Conservation (phyloP, 2,888 invertebrate species). For the Anoncus sp. region DNA sequence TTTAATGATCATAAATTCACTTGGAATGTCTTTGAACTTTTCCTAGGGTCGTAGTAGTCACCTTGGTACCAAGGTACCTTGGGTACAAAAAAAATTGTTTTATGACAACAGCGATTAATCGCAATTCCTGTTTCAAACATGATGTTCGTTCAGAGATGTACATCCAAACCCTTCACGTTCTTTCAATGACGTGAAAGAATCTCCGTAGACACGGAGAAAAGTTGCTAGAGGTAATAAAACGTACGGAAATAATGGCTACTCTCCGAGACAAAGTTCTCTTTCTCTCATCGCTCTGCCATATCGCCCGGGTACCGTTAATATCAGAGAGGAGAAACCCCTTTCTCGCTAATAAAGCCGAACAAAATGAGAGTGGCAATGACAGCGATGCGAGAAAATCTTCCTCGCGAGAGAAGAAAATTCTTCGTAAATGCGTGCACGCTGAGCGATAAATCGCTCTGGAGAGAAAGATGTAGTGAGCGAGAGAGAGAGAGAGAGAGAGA, state of each 20-base stretch:
- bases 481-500: constrained; percentile 19
- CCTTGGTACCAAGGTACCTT: too few species aligned
- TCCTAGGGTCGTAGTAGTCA: too few species aligned
- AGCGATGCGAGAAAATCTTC: constrained; percentile 46
- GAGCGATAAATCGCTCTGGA: constrained; percentile 69
- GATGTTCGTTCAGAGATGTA: background rate
- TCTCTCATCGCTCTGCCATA: constrained; percentile 31
- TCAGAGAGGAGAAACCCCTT: constrained; percentile 34
- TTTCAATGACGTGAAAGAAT: constrained; percentile 39
- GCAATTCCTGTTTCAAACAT: background rate
- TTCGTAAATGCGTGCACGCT: constrained; percentile 63
- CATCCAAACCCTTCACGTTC: background rate
- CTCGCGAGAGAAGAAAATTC: constrained; percentile 43
- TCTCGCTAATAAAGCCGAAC: constrained; percentile 64
- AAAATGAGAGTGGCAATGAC: constrained; percentile 55
- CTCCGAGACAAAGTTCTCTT: constrained; percentile 23
- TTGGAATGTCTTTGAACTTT: background rate
- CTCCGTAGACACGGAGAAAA: constrained; percentile 25
- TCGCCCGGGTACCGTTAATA: constrained; percentile 45
- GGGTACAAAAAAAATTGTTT: background rate
- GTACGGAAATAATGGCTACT: constrained; percentile 25
- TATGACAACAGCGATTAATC: background rate
- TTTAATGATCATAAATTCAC: too few species aligned
- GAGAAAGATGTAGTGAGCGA: constrained; percentile 55
- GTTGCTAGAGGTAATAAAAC: constrained; percentile 32